Evolutionary conservation across 2,113 vertebrate species (phyloP), one percentile per base, ranked within the genome.

Genomic region (Burhinus bistriatus): DNA sequence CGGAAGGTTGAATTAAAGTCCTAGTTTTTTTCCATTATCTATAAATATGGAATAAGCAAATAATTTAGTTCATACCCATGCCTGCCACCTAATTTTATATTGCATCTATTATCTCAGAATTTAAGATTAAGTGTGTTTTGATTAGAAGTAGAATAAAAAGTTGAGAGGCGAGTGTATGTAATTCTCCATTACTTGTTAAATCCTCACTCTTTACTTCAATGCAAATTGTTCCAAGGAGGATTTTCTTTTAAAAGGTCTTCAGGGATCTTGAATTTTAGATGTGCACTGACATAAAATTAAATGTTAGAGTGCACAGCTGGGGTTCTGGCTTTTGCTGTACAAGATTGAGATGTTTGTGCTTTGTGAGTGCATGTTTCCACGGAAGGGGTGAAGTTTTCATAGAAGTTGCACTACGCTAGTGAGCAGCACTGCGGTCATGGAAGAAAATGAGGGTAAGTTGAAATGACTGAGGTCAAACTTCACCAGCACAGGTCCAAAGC

Each of bases 201-300:
- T 77, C 95, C 93, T 95, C 87, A 3, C 91, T 93, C 93, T 93
- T 88, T 88, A 66, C 93, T 97, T 97, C 87, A 73, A 90, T 85
- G 95, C 93, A 97, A 96, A 97, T 97, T 97, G 96, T 95, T 97
- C 96, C 87, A 23, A 83, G 87, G 95, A 96, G 96, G 94, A 91
- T 97, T 97, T 95, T 97, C 82, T 97, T 91, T 97, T 97, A 97
- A 96, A 81, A 97, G 96, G 97, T 96, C 96, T 97, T 97, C 72
- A 36, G 96, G 97, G 96, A 97, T 93, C 95, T 94, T 42, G 18
- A 73, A 91, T 97, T 97, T 91, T 86, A 93, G 94, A 95, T 83
- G 94, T 97, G 95, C 95, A 83, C 68, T 97, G 97, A 96, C 95
- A 97, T 79, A 55, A 95, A 96, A 83, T 94, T 40, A 77, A 88